Percentiles rank a stretch among this genome's conserved stretches.
phyloP scores from a whole-genome alignment of 2,113 vertebrate genomes.

The Lycaon pictus region DNA sequence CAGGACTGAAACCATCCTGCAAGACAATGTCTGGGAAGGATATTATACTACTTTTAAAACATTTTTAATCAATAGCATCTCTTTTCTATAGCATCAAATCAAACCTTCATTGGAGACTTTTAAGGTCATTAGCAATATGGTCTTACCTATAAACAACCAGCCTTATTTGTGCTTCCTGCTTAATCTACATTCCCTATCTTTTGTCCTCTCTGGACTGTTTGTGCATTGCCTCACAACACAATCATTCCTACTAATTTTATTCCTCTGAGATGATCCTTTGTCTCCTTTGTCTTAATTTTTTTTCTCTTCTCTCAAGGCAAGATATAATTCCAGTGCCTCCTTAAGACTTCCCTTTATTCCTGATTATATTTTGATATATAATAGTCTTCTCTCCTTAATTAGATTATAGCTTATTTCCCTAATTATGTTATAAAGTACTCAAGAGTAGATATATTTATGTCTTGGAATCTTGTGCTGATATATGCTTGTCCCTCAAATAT shows the following conservation, averaged over 20 bases:
- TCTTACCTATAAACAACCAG: not conserved
- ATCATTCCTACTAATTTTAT: not conserved
- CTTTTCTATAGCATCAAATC: not conserved
- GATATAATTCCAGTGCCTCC: not conserved
- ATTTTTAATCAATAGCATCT: not conserved
- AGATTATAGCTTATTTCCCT: not conserved
- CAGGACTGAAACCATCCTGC: not conserved
- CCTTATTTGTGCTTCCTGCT: not conserved
- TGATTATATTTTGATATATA: not conserved
- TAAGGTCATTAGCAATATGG: not conserved
- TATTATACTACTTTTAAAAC: not conserved
- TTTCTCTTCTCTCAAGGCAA: not conserved
- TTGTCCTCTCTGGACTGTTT: not conserved
- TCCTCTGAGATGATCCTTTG: not conserved
- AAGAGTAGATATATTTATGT: not conserved
- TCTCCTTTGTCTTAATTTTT: not conserved
- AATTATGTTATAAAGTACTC: constrained; percentile 12
- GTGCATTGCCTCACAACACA: not conserved
- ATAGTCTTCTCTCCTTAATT: not conserved
- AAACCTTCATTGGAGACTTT: not conserved
- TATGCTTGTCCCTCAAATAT: not conserved
- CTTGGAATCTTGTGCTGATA: not conserved
- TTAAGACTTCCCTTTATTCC: not conserved
- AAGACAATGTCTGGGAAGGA: constrained; percentile 12
- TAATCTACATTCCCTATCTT: not conserved